Evolutionary conservation across 2,888 invertebrate genomes (phyloP).

Genomic region (Hofmannophila pseudospretella): DNA sequence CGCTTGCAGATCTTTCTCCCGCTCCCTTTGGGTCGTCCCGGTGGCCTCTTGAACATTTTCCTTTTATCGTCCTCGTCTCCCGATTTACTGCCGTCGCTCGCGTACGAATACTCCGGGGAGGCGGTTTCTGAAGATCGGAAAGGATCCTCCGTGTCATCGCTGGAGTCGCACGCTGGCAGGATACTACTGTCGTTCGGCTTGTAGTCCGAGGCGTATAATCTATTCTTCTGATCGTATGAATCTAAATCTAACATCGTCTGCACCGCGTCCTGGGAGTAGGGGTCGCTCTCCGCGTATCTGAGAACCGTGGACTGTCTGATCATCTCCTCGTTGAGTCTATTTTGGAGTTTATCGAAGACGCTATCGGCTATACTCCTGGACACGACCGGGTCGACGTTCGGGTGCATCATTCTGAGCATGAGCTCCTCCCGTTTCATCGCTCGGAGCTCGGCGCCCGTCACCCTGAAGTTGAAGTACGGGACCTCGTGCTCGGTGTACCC

Average conservation of each 20-base stretch:
- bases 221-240: conserved; percentile 49
- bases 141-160: conserved; percentile 62
- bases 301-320: conserved; percentile 46
- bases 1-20: conserved; percentile 65
- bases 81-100: conserved; percentile 64
- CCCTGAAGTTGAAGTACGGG: conserved; percentile 60
- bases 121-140: conserved; percentile 57
- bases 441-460: conserved; percentile 53
- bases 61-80: conserved; percentile 68
- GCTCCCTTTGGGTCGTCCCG: conserved; percentile 75
- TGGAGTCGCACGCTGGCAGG: conserved; percentile 50
- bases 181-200: conserved; percentile 49
- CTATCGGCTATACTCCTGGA: conserved; percentile 52
- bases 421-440: conserved; percentile 58
- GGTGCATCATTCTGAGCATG: conserved; percentile 48
- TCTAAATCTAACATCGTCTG: conserved; percentile 61
- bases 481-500: conserved; percentile 61
- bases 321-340: conserved; percentile 50
- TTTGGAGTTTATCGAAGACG: conserved; percentile 57
- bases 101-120: conserved; percentile 59
- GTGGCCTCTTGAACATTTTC: conserved; percentile 68
- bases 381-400: conserved; percentile 41
- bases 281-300: conserved; percentile 52
- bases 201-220: conserved; percentile 50
- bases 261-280: conserved; percentile 45